Base-by-base conservation (phyloP, 1,140 invertebrate genomes). In the Colletes gigas region DNA sequence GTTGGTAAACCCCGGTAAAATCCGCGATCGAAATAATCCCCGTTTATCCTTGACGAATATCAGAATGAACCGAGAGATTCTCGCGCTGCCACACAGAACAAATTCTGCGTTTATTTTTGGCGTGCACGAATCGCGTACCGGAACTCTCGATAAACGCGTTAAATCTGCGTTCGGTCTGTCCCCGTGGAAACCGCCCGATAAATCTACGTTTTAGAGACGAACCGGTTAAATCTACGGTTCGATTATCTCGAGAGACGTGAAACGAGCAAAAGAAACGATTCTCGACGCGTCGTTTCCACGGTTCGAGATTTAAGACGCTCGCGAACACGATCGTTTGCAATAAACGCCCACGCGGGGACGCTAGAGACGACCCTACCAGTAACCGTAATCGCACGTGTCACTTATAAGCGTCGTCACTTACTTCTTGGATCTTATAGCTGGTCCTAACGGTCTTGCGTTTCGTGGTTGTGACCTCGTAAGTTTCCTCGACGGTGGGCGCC, bases 391-490 rank as follows among this genome's bases (percentile, higher is more conserved):
- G 39, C 78, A 74, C 54, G 62, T 69, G 62, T 74, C 70, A 47
- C 65, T 44, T 67, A 71, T 19, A 60, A 4, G 17, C 52, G 75
- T 82, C 68, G 67, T 19, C 76, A 88, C 94, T 94, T 94, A 95
- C 95, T 94, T 95, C 95, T 93, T 95, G 94, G 91, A 95, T 95
- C 90, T 94, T 95, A 90, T 95, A 95, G 93, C 94, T 95, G 86
- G 94, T 95, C 90, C 94, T 94, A 78, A 95, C 93, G 89, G 94
- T 94, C 92, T 95, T 95, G 84, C 95, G 94, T 47, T 93, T 92
- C 81, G 94, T 95, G 88, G 94, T 94, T 82, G 94, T 94, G 72
- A 93, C 91, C 92, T 95, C 95, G 91, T 91, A 92, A 39, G 88
- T 90, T 57, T 92, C 91, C 80, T 92, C 91, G 50, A 92, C 89